Base-by-base conservation (phyloP, 1,140 invertebrate species). In the Papilio polyxenes region DNA sequence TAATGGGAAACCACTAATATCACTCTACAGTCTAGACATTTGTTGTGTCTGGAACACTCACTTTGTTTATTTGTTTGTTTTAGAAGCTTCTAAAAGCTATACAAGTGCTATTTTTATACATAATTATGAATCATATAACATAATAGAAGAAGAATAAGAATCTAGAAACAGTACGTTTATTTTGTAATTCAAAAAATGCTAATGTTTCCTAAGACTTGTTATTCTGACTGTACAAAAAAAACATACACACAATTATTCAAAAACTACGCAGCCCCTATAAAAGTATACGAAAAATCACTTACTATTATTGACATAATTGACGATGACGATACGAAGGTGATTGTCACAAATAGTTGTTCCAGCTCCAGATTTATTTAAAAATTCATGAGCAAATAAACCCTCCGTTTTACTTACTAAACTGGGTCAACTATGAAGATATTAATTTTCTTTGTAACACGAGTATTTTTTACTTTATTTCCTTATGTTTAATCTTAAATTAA, bases 361-460 rank as follows among this genome's bases (percentile, higher is more conserved):
- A 31, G 23, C 0, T 31, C 23, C 23, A 69, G 31, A 69, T 72
- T 72, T 31, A 37, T 72, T 72, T 72, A 72, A 72, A 72, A 72
- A 72, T 72, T 72, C 65, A 72, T 72, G 37, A 72, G 31, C 65
- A 72, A 72, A 72, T 37, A 72, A 1, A 23, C 65, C 31, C 65
- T 72, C 65, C 37, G 65, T 72, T 72, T 72, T 31, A 72, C 65
- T 31, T 40, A 15, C 65, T 65, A 15, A 72, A 72, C 65, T 37
- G 65, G 65, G 65, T 72, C 65, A 72, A 72, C 65, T 72, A 37
- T 72, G 65, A 72, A 72, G 23, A 37, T 72, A 72, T 72, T 37
- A 31, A 72, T 72, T 72, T 69, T 69, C 23, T 69, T 37, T 37
- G 65, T 69, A 37, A 69, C 23, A 37, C 65, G 65, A 69, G 13